Percentiles rank a stretch among this genome's conserved stretches.
Conservation (phyloP, 2,797 vertebrate species). For the Pseudocheirus occidentalis region DNA sequence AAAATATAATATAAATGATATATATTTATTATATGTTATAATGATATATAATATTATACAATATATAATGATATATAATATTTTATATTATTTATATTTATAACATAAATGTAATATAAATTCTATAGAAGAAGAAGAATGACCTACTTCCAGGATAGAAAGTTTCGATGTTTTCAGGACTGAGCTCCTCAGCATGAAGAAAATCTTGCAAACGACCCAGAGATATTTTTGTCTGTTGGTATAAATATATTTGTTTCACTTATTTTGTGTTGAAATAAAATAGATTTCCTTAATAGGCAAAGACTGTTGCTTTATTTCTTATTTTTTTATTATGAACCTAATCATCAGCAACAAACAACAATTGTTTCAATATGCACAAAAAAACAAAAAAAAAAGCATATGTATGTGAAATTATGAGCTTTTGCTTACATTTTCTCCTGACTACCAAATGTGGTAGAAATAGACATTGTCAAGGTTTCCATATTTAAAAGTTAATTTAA, state of each 20-base stretch:
- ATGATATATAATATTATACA: too few species aligned
- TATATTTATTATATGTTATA: too few species aligned
- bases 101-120: slow-evolving; percentile 55
- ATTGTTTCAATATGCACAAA: slow-evolving; percentile 2
- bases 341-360: not conserved
- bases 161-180: slow-evolving; percentile 70
- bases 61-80: too few species aligned
- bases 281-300: not conserved
- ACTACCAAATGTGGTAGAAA: not conserved
- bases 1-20: too few species aligned
- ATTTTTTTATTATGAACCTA: not conserved
- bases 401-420: not conserved
- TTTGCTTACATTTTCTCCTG: not conserved
- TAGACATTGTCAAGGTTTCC: not conserved
- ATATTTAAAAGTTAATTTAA: not conserved
- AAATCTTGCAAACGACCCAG: slow-evolving; percentile 77
- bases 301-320: not conserved
- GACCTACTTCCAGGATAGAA: slow-evolving; percentile 77
- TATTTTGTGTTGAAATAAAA: slow-evolving; percentile 22
- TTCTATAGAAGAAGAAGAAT: slow-evolving; percentile 22
- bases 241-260: slow-evolving; percentile 6
- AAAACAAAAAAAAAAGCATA: slow-evolving; percentile 12
- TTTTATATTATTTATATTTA: too few species aligned
- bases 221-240: slow-evolving; percentile 79
- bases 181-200: slow-evolving; percentile 77